phyloP scores from a whole-genome alignment of 2,113 vertebrate species.

The Illadopsis cleaveri region DNA sequence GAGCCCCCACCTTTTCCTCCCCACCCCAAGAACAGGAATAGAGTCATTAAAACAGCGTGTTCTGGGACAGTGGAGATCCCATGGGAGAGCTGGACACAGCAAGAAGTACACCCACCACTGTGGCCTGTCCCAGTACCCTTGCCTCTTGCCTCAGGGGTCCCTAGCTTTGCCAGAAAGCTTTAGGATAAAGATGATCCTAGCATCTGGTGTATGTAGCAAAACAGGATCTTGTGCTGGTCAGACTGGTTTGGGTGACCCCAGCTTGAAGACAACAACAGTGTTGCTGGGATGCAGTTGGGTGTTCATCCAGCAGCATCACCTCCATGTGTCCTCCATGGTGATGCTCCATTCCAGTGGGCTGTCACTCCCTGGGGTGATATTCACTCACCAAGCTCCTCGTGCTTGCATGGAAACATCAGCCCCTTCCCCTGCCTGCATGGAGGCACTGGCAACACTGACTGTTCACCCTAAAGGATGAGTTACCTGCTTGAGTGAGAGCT shows the following conservation, averaged over 20 bases:
- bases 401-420: not conserved
- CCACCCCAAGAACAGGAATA: slow-evolving; percentile 57
- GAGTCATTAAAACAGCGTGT: slow-evolving; percentile 46
- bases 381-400: not conserved
- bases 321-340: not conserved
- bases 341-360: not conserved
- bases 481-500: not conserved
- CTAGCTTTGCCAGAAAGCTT: not conserved
- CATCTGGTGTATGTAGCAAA: not conserved
- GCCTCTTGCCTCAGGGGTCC: not conserved
- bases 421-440: not conserved
- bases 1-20: slow-evolving; percentile 62
- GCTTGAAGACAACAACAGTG: not conserved
- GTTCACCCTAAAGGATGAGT: not conserved
- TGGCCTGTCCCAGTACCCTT: not conserved
- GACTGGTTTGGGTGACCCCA: slow-evolving; percentile 13
- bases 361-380: not conserved
- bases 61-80: slow-evolving; percentile 34
- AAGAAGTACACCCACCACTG: fast-evolving
- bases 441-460: not conserved
- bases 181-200: not conserved
- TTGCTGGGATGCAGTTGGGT: not conserved
- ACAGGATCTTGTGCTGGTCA: not conserved
- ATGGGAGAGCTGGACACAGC: not conserved
- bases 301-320: not conserved